phyloP scores from a whole-genome alignment of 2,888 invertebrate genomes.

The Alloscopus bannaensis region DNA sequence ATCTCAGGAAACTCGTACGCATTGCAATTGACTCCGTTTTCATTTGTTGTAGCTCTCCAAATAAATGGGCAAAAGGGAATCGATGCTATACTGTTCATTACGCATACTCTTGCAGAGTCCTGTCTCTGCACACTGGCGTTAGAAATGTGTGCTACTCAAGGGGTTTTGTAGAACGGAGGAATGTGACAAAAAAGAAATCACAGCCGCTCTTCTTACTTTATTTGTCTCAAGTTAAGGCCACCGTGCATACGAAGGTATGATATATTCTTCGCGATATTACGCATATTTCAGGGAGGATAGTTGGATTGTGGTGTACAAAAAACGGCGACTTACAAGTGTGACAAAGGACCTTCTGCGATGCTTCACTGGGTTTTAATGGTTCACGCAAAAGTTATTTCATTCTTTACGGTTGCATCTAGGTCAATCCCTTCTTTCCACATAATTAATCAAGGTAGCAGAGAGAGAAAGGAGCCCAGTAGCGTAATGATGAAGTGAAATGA shows the following conservation, averaged over 20 bases:
- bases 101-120: no score
- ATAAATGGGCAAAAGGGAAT: background rate
- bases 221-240: slow-evolving; percentile 28
- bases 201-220: no score
- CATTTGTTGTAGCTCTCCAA: slow-evolving; percentile 13
- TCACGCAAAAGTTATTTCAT: slow-evolving; percentile 42
- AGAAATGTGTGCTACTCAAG: slow-evolving; percentile 1
- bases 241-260: background rate
- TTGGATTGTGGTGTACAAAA: background rate
- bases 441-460: slow-evolving; percentile 52
- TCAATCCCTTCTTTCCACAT: slow-evolving; percentile 55
- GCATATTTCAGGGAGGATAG: background rate
- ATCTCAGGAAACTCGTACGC: no score
- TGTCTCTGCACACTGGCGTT: no score
- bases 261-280: slow-evolving; percentile 5
- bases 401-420: slow-evolving; percentile 58
- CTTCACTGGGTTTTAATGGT: slow-evolving; percentile 52
- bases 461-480: slow-evolving; percentile 6
- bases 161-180: background rate
- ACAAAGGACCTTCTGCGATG: slow-evolving; percentile 51
- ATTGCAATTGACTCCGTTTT: no score
- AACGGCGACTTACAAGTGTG: slow-evolving; percentile 22
- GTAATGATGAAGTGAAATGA: slow-evolving; percentile 3
- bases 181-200: slow-evolving; percentile 8
- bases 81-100: no score